A percentile compares a stretch with the other conserved stretches of the same genome.
Evolutionary conservation across 1,140 invertebrate species (phyloP).

Genomic region (Adelges cooleyi): DNA sequence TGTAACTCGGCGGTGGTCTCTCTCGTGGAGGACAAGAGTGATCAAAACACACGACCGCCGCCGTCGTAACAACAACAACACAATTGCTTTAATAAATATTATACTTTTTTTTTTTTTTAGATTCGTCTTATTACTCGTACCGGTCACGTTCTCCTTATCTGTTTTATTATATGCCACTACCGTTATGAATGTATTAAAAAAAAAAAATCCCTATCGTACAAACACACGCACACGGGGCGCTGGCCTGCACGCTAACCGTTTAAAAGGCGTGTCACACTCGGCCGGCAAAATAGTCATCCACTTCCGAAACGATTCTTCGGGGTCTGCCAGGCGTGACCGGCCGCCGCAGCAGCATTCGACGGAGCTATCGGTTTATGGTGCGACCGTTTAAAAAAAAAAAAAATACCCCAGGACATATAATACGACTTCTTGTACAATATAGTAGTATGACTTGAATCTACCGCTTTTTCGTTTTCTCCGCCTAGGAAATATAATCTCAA

Average conservation of each 20-base stretch:
- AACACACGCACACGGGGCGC: background rate
- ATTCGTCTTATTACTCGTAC: background rate
- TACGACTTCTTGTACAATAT: too few relatives aligned
- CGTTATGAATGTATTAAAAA: conserved; percentile 8
- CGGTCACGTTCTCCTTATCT: conserved; percentile 16
- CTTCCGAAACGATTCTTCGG: conserved; percentile 28
- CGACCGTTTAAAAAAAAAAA: background rate
- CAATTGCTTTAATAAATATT: too few relatives aligned
- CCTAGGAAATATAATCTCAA: too few relatives aligned
- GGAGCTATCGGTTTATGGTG: background rate
- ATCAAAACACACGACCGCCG: too few relatives aligned
- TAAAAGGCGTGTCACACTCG: conserved; percentile 21
- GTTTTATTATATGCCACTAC: conserved; percentile 20
- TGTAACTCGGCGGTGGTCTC: too few relatives aligned
- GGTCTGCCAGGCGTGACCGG: background rate
- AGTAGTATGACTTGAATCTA: too few relatives aligned
- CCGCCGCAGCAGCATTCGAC: background rate
- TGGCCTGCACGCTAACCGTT: conserved; percentile 17
- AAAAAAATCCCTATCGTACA: background rate
- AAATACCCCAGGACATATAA: too few relatives aligned
- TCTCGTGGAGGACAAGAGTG: too few relatives aligned
- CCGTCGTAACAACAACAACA: too few relatives aligned
- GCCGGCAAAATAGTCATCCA: conserved; percentile 21
- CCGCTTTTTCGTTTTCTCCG: too few relatives aligned
- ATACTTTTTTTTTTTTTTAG: too few relatives aligned